Percentiles rank a stretch among this genome's conserved stretches.
Conservation (phyloP, 2,113 vertebrate genomes). For the Mesembrinibis cayennensis region DNA sequence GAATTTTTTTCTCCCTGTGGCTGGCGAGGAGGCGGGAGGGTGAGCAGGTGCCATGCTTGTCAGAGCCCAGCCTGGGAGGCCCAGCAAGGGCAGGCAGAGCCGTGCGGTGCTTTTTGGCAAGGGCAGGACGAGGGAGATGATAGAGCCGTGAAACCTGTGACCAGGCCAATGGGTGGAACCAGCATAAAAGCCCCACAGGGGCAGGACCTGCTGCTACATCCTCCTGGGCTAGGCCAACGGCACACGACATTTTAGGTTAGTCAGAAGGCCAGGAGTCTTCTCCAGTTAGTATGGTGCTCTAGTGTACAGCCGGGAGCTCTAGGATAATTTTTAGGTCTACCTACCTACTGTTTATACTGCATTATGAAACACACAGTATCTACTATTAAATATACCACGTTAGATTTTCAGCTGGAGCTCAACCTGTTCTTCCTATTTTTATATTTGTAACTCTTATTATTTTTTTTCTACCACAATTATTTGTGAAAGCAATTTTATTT, state of each 20-base stretch:
- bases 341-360: not conserved
- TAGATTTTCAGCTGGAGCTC: not conserved
- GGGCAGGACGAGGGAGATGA: not conserved
- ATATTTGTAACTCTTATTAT: not conserved
- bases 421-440: not conserved
- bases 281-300: not conserved
- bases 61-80: not conserved
- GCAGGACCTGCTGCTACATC: not conserved
- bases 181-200: not conserved
- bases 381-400: not conserved
- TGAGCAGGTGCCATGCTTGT: not conserved
- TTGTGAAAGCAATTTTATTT: not conserved
- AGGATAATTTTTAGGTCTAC: not conserved
- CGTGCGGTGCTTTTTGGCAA: not conserved
- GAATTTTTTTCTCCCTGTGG: accelerated
- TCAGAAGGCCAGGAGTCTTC: not conserved
- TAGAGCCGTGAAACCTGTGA: not conserved
- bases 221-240: not conserved
- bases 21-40: accelerated
- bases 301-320: not conserved
- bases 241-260: not conserved
- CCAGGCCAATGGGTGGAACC: not conserved
- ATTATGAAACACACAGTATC: not conserved
- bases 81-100: not conserved
- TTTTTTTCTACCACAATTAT: not conserved